Percentiles rank a stretch among this genome's conserved stretches.
Evolutionary conservation across 1,140 invertebrate genomes (phyloP).

Genomic region (Ooceraea biroi): DNA sequence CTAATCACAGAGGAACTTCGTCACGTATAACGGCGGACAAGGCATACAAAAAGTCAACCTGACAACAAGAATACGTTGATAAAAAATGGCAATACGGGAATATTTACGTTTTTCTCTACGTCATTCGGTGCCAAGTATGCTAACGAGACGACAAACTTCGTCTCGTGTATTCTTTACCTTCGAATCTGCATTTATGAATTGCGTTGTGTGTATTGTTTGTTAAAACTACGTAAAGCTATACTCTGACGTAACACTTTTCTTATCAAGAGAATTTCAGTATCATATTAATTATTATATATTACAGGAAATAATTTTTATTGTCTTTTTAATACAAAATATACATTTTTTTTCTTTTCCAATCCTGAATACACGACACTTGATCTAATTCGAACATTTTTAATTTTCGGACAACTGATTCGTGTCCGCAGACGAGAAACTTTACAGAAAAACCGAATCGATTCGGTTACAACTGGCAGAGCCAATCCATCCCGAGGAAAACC

Average conservation of each 20-base stretch:
- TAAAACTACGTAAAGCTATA: background rate
- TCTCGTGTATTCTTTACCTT: background rate
- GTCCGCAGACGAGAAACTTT: background rate
- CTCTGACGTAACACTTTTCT: too few relatives aligned
- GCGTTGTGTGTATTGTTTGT: background rate
- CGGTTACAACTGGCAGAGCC: background rate
- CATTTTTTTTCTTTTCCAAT: too few relatives aligned
- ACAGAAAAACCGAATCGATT: background rate
- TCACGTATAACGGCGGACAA: background rate
- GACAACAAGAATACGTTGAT: background rate
- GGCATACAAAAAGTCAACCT: background rate
- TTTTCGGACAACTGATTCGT: too few relatives aligned
- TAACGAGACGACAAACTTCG: slow-evolving; percentile 22
- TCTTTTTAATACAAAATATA: background rate
- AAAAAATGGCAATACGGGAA: slow-evolving; percentile 3
- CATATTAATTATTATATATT: too few relatives aligned
- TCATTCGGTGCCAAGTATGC: background rate
- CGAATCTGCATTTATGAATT: background rate
- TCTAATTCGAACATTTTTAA: too few relatives aligned
- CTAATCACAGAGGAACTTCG: background rate
- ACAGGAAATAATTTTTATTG: too few relatives aligned
- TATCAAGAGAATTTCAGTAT: too few relatives aligned
- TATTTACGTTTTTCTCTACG: background rate
- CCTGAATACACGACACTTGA: too few relatives aligned
- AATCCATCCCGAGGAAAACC: background rate